These are phyloP conservation scores for Coregonus suidteri DNA, from an alignment of 2,797 vertebrate species.

Conservation along the genomic window DNA sequence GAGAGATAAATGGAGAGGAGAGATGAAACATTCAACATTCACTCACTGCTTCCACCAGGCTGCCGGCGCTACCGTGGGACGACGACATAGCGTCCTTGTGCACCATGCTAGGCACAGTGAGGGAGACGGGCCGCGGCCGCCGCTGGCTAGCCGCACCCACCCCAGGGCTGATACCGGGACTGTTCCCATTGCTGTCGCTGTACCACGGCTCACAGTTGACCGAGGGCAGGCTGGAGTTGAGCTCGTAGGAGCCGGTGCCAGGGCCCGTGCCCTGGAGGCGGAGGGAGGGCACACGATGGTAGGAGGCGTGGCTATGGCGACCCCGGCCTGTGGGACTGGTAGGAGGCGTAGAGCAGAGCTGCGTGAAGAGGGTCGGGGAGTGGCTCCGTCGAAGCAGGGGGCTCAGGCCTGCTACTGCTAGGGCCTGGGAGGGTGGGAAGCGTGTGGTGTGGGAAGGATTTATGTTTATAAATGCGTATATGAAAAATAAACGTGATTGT, in stretches of 20 bases:
- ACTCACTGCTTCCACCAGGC: conserved; percentile 95
- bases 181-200: conserved; percentile 78
- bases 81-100: conserved; percentile 79
- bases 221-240: conserved; percentile 95
- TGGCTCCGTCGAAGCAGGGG: conserved; percentile 94
- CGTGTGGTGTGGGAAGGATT: neutral
- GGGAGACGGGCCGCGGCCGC: conserved; percentile 85
- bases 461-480: neutral
- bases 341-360: conserved; percentile 86
- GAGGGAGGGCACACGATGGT: conserved; percentile 84
- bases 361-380: conserved; percentile 85
- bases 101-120: conserved; percentile 85
- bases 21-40: neutral
- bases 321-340: conserved; percentile 79
- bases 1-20: neutral
- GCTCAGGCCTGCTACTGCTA: conserved; percentile 93
- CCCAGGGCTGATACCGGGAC: conserved; percentile 57
- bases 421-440: conserved; percentile 73
- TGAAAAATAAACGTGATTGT: neutral
- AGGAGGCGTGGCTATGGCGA: conserved; percentile 71
- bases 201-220: conserved; percentile 88
- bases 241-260: conserved; percentile 84
- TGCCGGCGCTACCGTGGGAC: conserved; percentile 91
- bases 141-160: conserved; percentile 62
- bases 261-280: conserved; percentile 83